Evolutionary conservation across 2,113 vertebrate genomes (phyloP), one percentile per base, ranked within the genome.

Genomic region (Hoplias malabaricus): DNA sequence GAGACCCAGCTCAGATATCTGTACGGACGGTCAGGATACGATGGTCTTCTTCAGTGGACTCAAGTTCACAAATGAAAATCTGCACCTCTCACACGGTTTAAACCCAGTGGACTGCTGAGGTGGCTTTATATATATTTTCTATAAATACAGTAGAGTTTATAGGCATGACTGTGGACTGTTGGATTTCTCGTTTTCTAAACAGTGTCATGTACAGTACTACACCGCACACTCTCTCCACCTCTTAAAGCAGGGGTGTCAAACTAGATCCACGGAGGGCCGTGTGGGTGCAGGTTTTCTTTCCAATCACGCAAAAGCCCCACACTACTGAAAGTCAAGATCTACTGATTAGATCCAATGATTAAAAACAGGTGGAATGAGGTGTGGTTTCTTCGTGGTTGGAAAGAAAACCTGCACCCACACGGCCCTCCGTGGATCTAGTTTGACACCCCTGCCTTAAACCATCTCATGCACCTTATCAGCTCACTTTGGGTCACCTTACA

Each of bases 1-100:
- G 56, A 36, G 53, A 69, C 38, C 29, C 68, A 83, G 53, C 54
- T 80, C 33, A 65, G 72, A 76, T 61, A 48, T 59, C 43, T 65
- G 21, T 34, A 42, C 42, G 33, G 16, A 13, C 42, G 50, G 75
- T 34, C 14, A 61, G 57, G 27, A 40, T 34, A 11, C 67, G n/a
- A 27, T 62, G 14, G 46, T 56, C 12, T 33, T 73, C 4, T 78
- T 46, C 70, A 61, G 48, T 27, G 31, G 27, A 62, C 50, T 8
- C 54, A n/a, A 3, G 9, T 65, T 53, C 2, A 16, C 40, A 10
- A 2, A 6, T 9, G 21, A 53, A 46, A 57, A 23, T 76, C 61
- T 36, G n/a, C n/a, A 53, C 42, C 31, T 75, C 31, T 53, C 33
- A 38, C 36, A 40, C 19, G 19, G 53, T 23, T 56, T 56, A 56